These are phyloP conservation scores for Enteromius afrohamiltoni DNA, from an alignment of 2,797 vertebrate species.

Conservation along the genomic window DNA sequence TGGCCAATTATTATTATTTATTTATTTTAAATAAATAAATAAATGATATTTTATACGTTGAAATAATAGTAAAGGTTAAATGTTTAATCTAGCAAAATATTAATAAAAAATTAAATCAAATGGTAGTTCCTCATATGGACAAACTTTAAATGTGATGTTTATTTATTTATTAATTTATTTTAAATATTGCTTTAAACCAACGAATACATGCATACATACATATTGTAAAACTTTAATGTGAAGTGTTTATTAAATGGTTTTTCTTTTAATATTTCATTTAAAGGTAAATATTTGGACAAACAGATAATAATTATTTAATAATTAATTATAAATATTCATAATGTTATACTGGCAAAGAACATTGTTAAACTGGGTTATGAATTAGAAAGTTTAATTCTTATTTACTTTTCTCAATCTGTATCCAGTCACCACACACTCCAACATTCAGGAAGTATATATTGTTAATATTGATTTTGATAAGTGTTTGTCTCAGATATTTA, in stretches of 20 bases:
- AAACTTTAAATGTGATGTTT: not conserved
- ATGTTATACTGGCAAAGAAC: not conserved
- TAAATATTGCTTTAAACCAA: not conserved
- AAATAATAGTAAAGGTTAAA: not conserved
- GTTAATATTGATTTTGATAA: conserved; percentile 10
- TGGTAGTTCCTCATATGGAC: too few species aligned
- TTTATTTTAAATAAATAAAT: not conserved
- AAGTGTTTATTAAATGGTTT: not conserved
- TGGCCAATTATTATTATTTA: not conserved
- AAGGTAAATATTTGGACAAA: not conserved
- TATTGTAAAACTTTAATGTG: not conserved
- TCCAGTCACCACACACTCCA: not conserved
- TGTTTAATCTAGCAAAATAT: not conserved
- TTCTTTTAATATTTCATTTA: not conserved
- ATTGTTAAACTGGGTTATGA: not conserved
- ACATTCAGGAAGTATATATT: not conserved
- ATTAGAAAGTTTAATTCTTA: not conserved
- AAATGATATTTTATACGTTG: not conserved
- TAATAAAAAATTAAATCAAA: not conserved
- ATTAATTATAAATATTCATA: too few species aligned
- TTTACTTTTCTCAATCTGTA: not conserved
- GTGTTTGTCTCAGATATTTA: conserved; percentile 14
- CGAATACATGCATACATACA: not conserved
- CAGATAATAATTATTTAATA: not conserved
- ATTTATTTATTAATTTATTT: not conserved